phyloP scores from a whole-genome alignment of 2,113 vertebrate species.

The Hydrochoerus hydrochaeris region DNA sequence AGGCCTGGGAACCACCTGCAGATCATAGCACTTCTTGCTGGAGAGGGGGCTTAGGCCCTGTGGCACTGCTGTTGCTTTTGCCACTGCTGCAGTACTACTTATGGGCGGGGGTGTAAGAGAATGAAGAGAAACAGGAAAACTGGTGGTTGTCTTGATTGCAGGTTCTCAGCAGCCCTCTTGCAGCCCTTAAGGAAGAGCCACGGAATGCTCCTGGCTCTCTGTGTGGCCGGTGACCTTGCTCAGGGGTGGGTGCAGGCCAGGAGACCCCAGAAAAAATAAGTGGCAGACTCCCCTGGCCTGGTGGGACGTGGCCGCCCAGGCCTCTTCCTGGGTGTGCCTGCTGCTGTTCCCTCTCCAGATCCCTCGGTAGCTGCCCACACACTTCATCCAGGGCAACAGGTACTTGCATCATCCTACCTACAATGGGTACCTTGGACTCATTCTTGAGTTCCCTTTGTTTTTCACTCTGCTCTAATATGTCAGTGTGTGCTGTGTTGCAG shows the following conservation, averaged over 20 bases:
- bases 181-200: neutral
- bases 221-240: neutral
- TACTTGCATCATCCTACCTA: neutral
- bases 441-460: neutral
- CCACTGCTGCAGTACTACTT: neutral
- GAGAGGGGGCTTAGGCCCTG: neutral
- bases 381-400: accelerated
- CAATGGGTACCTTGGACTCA: accelerated
- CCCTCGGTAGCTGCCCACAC: accelerated
- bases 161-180: neutral
- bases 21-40: neutral
- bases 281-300: accelerated
- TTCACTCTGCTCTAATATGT: neutral
- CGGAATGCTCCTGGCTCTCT: neutral
- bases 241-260: neutral
- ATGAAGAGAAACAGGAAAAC: neutral
- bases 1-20: neutral
- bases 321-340: neutral
- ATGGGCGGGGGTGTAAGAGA: neutral
- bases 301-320: neutral
- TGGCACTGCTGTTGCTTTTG: neutral
- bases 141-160: neutral
- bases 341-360: accelerated
- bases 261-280: too few relatives aligned
- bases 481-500: too few relatives aligned